These are phyloP conservation scores for Prionailurus bengalensis DNA, from an alignment of 2,113 vertebrate genomes.

Conservation along the genomic window DNA sequence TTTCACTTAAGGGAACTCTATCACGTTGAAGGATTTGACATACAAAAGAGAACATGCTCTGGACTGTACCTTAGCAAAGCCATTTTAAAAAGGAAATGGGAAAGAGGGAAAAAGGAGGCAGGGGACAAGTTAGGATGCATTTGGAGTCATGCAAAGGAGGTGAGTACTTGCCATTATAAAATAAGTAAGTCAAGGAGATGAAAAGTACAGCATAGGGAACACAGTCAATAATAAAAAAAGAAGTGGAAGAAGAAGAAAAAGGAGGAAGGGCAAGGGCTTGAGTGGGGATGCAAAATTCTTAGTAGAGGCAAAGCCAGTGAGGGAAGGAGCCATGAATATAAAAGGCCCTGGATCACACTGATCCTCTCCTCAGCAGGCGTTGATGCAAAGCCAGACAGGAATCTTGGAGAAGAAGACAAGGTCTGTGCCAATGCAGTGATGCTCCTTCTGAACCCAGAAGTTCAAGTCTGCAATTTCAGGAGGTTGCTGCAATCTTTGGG, in stretches of 20 bases:
- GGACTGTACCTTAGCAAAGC: neutral
- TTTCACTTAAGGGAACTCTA: neutral
- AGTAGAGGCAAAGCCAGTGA: neutral
- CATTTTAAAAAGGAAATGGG: neutral
- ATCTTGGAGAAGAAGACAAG: neutral
- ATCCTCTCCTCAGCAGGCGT: neutral
- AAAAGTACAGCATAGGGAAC: neutral
- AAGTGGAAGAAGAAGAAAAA: neutral
- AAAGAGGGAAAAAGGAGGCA: neutral
- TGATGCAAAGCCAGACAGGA: neutral
- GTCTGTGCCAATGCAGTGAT: neutral
- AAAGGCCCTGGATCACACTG: neutral
- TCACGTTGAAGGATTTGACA: neutral
- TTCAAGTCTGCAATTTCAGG: neutral
- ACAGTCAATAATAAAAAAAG: neutral
- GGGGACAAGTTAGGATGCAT: neutral
- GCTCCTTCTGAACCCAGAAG: neutral
- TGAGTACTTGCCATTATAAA: neutral
- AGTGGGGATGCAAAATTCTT: neutral
- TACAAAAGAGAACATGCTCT: neutral
- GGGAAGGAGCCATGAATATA: neutral
- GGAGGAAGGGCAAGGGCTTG: neutral
- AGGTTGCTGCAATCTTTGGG: neutral
- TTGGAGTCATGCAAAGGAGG: neutral
- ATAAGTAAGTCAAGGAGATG: neutral